Evolutionary conservation across 1,140 invertebrate genomes (phyloP).

Genomic region (Holcopasites calliopsidis): DNA sequence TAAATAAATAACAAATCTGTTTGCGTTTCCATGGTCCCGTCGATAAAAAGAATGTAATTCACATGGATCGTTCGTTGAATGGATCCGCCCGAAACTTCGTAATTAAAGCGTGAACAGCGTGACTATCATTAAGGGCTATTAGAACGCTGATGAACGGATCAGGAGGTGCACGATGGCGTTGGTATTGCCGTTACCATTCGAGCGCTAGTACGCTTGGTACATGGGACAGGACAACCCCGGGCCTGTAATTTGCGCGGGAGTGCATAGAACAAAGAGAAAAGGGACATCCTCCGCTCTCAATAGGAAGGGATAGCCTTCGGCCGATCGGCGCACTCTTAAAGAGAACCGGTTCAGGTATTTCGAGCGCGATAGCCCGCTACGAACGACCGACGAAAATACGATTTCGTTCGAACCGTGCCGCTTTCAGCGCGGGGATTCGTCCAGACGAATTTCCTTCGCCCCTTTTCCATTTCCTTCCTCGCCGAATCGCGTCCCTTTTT

Average conservation of each 20-base stretch:
- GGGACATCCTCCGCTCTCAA: conserved; percentile 38
- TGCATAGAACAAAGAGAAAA: conserved; percentile 40
- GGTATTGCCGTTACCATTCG: conserved; percentile 36
- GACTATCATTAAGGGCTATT: conserved; percentile 42
- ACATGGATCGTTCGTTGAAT: neutral
- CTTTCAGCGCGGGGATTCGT: conserved; percentile 48
- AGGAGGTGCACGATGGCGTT: conserved; percentile 11
- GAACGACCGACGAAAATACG: conserved; percentile 58
- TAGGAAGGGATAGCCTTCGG: too few relatives aligned
- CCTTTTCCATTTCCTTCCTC: conserved; percentile 27
- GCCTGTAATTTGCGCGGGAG: conserved; percentile 37
- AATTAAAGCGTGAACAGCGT: conserved; percentile 39
- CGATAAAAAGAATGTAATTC: conserved; percentile 1
- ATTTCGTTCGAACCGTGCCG: conserved; percentile 53
- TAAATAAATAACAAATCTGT: neutral
- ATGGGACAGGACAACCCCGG: conserved; percentile 29
- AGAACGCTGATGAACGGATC: conserved; percentile 48
- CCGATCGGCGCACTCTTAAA: conserved; percentile 54
- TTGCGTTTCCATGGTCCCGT: neutral
- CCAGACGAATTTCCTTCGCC: neutral
- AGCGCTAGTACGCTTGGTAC: conserved; percentile 14
- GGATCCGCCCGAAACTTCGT: conserved; percentile 5
- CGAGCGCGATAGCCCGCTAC: conserved; percentile 53
- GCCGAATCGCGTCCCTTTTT: conserved; percentile 9
- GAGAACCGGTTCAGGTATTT: conserved; percentile 38